Percentiles rank a stretch among this genome's conserved stretches.
These are phyloP conservation scores for Drosophila subpulchrella DNA, from an alignment of 1,140 invertebrate genomes.

Conservation along the genomic window DNA sequence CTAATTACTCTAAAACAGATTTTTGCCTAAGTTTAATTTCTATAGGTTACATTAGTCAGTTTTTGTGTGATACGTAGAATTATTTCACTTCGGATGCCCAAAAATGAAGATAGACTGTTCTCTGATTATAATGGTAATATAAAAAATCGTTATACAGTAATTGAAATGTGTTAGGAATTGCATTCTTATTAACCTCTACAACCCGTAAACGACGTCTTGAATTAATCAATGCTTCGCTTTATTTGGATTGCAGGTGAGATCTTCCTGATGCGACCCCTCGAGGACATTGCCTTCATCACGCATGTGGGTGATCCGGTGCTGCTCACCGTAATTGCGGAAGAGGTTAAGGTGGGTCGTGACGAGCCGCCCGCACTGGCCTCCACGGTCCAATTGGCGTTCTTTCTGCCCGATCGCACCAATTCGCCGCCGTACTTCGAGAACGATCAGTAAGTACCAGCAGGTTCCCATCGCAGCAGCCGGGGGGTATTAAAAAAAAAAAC, in stretches of 20 bases:
- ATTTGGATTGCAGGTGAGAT: conserved; percentile 88
- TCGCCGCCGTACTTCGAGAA: conserved; percentile 92
- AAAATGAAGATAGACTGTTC: no score
- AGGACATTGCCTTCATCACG: conserved; percentile 91
- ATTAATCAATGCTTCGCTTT: neutral
- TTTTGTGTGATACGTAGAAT: no score
- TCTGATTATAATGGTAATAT: no score
- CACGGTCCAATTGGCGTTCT: conserved; percentile 91
- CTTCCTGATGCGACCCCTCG: conserved; percentile 89
- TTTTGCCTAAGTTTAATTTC: no score
- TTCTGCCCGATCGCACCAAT: conserved; percentile 90
- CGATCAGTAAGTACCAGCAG: conserved; percentile 87
- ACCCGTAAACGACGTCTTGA: neutral
- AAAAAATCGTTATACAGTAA: no score
- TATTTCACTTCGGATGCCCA: no score
- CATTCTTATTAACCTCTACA: neutral
- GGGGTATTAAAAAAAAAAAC: neutral
- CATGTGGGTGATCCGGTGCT: conserved; percentile 91
- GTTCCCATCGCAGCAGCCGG: conserved; percentile 15
- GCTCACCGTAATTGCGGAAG: conserved; percentile 93
- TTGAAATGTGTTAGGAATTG: no score
- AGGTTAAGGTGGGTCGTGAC: conserved; percentile 89
- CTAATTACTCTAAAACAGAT: no score
- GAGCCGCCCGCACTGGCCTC: conserved; percentile 91
- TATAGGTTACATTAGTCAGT: no score